Evolutionary conservation across 2,797 vertebrate genomes (phyloP), one percentile per base, ranked within the genome.

Genomic region (Numenius phaeopus): DNA sequence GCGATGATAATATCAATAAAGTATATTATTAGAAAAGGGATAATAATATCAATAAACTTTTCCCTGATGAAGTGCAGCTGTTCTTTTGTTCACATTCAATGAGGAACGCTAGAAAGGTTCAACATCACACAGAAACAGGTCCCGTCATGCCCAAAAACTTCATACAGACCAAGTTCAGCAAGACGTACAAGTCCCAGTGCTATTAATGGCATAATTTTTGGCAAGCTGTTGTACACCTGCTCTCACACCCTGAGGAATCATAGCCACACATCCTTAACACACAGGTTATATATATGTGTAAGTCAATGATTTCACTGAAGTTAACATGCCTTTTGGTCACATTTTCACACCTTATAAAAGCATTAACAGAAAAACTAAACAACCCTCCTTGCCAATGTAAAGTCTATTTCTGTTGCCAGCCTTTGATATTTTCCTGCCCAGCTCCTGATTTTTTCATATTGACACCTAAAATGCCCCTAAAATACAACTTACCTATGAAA

Each of bases 401-500:
- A 73, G 66, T 29, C 39, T 73, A 29, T 29, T 78, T 54, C 81
- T 92, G 37, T 54, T 70, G 37, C 46, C 37, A 83, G 86, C 55
- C 71, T 95, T 93, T 80, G 47, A 14, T 66, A 82, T 80, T 92
- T 96, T 66, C 59, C 64, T 61, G 40, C 37, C 37, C 19, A 10
- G 22, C 32, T 94, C 80, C 55, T 30, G 21, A 32, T 75, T 92
- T 93, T 93, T 95, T 66, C 12, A 4, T 67, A 37, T 39, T 95
- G 91, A 97, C 82, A 82, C 72, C 54, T 94, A 61, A 91, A 89
- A 70, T 79, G 59, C 32, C 49, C 47, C 69, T 90, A 79, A 89
- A 96, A 94, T 90, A 75, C 70, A 82, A 87, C 57, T 92, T 94
- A 92, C 50, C 89, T 87, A 27, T 65, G 71, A 96, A 96, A 96